Evolutionary conservation across 2,888 invertebrate species (phyloP), one percentile per base, ranked within the genome.

Genomic region (Drosophila lacicola): DNA sequence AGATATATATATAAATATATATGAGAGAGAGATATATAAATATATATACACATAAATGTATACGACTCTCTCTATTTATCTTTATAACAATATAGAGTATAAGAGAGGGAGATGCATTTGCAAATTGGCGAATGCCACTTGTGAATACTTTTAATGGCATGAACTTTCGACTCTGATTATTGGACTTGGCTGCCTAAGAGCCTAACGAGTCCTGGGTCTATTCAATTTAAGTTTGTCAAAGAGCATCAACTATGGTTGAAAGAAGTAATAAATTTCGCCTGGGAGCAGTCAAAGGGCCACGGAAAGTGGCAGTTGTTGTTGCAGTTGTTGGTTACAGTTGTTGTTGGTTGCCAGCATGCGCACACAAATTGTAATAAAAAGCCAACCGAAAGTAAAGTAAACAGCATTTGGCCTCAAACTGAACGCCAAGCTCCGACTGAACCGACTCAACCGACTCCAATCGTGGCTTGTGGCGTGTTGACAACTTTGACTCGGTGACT

Each of bases 401-500:
- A 81, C 81, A 73, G 56, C 68, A 72, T 77, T 73, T 77, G 61
- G 57, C 65, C 58, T 14, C 57, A 64, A 64, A 64, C 78, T 47
- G 33, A 6, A 29, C 50, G 49, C 54, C 21, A 21, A 44, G 37
- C 37, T 37, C 41, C 14, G 11, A 44, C 44, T 57, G 14, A 42
- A 41, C 14, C 41, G 36, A 51, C 36, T 51, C 51, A 56, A 29
- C 67, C 63, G 72, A 46, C 74, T 74, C 60, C 66, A 74, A 78
- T 76, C 71, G 76, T 80, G 71, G 71, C 74, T 74, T 69, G 60
- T 75, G 77, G 72, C 57, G 63, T 68, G 78, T 81, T 79, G 82
- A 82, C 79, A 82, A 78, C 79, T 79, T 64, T 78, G 82, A 63
- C 79, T 79, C 61, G 42, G 37, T 78, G 79, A 62, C 74, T 74